Evolutionary conservation across 2,113 vertebrate genomes (phyloP).

Genomic region (Podocnemis expansa): DNA sequence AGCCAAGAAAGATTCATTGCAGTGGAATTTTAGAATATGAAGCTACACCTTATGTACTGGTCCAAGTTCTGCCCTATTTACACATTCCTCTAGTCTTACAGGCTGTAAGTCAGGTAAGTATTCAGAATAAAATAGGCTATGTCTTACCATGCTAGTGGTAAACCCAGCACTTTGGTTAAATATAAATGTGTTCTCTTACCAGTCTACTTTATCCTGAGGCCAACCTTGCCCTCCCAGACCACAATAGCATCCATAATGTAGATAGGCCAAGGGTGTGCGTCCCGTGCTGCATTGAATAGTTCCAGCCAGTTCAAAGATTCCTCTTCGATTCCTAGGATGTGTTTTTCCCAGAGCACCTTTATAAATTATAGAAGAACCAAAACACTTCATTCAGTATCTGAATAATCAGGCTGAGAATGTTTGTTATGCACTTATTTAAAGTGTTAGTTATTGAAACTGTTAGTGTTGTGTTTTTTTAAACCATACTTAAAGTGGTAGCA

Average conservation of each 20-base stretch:
- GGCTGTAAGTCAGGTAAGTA: not conserved
- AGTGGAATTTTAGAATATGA: not conserved
- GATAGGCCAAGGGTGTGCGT: slow-evolving; percentile 79
- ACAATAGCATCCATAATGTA: slow-evolving; percentile 91
- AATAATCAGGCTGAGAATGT: not conserved
- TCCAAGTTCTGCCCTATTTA: not conserved
- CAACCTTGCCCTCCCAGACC: slow-evolving; percentile 86
- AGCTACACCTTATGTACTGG: not conserved
- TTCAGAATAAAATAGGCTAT: not conserved
- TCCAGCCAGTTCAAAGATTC: slow-evolving; percentile 84
- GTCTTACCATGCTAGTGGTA: not conserved
- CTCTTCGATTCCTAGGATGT: slow-evolving; percentile 71
- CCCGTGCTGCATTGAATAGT: slow-evolving; percentile 85
- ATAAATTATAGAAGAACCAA: slow-evolving; percentile 52
- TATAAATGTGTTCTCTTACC: slow-evolving; percentile 71
- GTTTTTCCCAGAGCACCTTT: slow-evolving; percentile 28
- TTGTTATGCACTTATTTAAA: not conserved
- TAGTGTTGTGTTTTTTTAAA: too few species aligned
- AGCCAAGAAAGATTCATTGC: not conserved
- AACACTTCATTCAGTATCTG: not conserved
- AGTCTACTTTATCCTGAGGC: slow-evolving; percentile 85
- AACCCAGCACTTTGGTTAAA: not conserved
- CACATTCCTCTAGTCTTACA: not conserved
- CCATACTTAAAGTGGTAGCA: not conserved
- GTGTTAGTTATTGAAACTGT: not conserved